Percentiles rank a stretch among this genome's conserved stretches.
phyloP scores from a whole-genome alignment of 2,888 invertebrate genomes.

The Caenorhabditis drosophilae region DNA sequence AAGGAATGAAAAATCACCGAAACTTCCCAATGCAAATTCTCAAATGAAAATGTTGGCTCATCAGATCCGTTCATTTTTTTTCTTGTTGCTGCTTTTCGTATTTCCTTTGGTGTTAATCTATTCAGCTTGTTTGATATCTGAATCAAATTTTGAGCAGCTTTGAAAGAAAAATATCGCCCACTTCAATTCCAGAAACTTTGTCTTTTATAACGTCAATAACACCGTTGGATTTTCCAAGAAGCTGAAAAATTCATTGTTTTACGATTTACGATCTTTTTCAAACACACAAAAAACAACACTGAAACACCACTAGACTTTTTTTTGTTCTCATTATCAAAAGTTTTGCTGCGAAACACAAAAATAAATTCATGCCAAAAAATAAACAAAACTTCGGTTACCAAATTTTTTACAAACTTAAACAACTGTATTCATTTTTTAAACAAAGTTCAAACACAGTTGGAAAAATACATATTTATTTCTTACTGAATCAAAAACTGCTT shows the following conservation, averaged over 20 bases:
- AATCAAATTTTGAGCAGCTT: background rate
- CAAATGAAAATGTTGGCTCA: slow-evolving; percentile 44
- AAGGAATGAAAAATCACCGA: background rate
- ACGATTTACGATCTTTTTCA: no score
- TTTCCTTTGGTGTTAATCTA: slow-evolving; percentile 24
- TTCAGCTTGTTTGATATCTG: slow-evolving; percentile 26
- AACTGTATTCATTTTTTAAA: no score
- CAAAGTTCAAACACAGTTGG: no score
- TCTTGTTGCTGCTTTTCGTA: slow-evolving; percentile 25
- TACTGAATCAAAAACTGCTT: no score
- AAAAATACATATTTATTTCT: no score
- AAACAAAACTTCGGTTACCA: no score
- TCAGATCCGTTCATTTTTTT: slow-evolving; percentile 12
- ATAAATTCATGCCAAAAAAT: no score
- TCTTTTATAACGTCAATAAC: slow-evolving; percentile 46
- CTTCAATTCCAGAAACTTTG: slow-evolving; percentile 44
- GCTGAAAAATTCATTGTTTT: slow-evolving; percentile 20
- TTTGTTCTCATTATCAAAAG: no score
- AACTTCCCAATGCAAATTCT: slow-evolving; percentile 49
- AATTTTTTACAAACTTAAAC: no score
- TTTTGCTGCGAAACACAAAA: no score
- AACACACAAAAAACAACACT: no score
- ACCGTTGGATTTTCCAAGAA: slow-evolving; percentile 49
- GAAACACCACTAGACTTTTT: no score
- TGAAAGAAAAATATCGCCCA: slow-evolving; percentile 1